Evolutionary conservation across 2,113 vertebrate genomes (phyloP), one percentile per base, ranked within the genome.

Genomic region (Blennius ocellaris): DNA sequence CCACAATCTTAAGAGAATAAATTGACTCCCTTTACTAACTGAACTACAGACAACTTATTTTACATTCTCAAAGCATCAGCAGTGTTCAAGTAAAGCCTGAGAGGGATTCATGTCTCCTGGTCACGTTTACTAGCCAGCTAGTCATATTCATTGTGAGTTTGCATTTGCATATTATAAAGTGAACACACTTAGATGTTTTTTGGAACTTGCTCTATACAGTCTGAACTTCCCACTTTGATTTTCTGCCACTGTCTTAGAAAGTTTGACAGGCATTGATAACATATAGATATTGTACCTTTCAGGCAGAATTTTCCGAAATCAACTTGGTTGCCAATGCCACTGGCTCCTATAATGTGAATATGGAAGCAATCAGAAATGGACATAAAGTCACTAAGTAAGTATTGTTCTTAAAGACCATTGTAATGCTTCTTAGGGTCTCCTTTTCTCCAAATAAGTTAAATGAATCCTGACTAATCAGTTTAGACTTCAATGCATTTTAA

Each of bases 301-400:
- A 97, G 96, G 96, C 95, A 21, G 96, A 96, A 65, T 97, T 97
- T 83, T 94, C 94, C 48, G 96, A 97, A 84, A 92, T 96, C 58
- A 97, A 95, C 80, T 82, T 97, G 43, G 95, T 97, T 81, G 96
- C 95, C 54, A 94, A 97, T 2, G 93, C 95, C 62, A 94, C 92
- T 7, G 96, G 96, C 37, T 87, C 90, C 59, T 96, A 94, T 80
- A 96, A 91, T 15, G 95, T 97, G 80, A 92, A 95, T 73, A 85
- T 96, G 68, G 96, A 97, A 69, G 94, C 95, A 6, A 90, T 96
- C 56, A 93, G 96, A 48, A 95, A 92, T 14, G 95, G 96, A 3
- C 94, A 95, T 65, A 96, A 95, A 85, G 91, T 96, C n/a, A 87
- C 92, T 45, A 94, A 95, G 96, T 97, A 86, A 89, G 95, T 90